Conservation (phyloP, 1,140 invertebrate species). For the Sitophilus oryzae region DNA sequence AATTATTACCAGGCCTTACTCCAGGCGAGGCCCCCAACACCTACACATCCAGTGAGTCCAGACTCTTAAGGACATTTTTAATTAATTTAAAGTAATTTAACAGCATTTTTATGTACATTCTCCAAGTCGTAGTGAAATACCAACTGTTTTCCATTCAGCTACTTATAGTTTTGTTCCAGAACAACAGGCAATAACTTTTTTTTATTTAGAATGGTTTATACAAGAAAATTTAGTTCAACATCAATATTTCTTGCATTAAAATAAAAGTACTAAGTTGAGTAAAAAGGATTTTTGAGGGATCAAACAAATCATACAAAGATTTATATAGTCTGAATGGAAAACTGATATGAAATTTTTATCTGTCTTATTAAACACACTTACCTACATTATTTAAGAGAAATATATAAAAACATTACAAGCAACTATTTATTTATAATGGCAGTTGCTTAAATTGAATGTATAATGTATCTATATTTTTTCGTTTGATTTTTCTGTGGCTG, state of each 20-base stretch:
- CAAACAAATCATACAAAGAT: no score
- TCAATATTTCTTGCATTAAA: no score
- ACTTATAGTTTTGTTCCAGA: no score
- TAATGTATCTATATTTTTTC: not conserved
- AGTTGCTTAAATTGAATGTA: not conserved
- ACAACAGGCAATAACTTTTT: no score
- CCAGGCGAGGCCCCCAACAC: slow-evolving; percentile 35
- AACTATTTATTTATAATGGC: not conserved
- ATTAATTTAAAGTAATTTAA: not conserved
- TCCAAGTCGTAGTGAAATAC: no score
- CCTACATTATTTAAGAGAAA: not conserved
- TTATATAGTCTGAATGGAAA: not conserved
- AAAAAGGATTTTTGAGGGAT: no score
- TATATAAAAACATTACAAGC: not conserved
- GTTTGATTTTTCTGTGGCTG: no score
- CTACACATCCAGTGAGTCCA: slow-evolving; percentile 27
- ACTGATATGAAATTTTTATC: not conserved
- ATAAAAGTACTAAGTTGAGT: no score
- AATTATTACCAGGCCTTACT: slow-evolving; percentile 45
- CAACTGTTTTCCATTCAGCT: no score
- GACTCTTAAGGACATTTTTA: slow-evolving; percentile 27
- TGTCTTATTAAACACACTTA: not conserved
- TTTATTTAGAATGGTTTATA: no score
- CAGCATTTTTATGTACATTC: no score
- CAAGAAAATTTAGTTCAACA: no score